A percentile compares a stretch with the other conserved stretches of the same genome.
These are phyloP conservation scores for Epirrhoe tristata DNA, from an alignment of 2,888 invertebrate genomes.

Conservation along the genomic window DNA sequence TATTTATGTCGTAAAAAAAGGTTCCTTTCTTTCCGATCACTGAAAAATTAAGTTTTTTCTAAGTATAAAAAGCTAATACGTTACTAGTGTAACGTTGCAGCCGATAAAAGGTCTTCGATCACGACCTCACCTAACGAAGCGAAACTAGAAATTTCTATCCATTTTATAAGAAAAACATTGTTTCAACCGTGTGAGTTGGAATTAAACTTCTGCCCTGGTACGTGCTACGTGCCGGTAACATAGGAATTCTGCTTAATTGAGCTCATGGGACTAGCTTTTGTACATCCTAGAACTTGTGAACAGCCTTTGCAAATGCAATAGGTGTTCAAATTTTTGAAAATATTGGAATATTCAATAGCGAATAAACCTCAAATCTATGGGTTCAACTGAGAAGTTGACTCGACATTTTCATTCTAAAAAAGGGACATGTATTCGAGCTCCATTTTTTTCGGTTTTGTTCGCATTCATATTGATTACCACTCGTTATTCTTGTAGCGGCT, in stretches of 20 bases:
- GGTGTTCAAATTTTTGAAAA: too few species aligned
- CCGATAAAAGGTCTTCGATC: conserved; percentile 17
- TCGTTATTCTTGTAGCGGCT: conserved; percentile 3
- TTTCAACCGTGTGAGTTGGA: conserved; percentile 3
- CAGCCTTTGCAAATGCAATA: too few species aligned
- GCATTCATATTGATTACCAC: not conserved
- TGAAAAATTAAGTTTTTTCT: not conserved
- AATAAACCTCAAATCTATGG: too few species aligned
- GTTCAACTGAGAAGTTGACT: not conserved
- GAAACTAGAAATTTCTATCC: conserved; percentile 7
- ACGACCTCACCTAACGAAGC: conserved; percentile 11
- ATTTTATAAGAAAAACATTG: conserved; percentile 18
- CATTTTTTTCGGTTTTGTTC: too few species aligned
- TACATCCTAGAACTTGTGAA: not conserved
- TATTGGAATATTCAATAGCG: too few species aligned
- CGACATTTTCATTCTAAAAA: not conserved
- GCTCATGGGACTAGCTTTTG: not conserved
- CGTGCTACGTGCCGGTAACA: conserved; percentile 8
- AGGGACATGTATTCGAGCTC: not conserved
- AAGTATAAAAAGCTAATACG: not conserved
- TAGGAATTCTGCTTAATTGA: conserved; percentile 1
- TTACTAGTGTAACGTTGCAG: not conserved
- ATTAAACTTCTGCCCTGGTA: conserved; percentile 13
- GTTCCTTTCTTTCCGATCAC: not conserved
- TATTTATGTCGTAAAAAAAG: not conserved